Evolutionary conservation across 2,113 vertebrate genomes (phyloP), one percentile per base, ranked within the genome.

Genomic region (Paedocypris sp.): DNA sequence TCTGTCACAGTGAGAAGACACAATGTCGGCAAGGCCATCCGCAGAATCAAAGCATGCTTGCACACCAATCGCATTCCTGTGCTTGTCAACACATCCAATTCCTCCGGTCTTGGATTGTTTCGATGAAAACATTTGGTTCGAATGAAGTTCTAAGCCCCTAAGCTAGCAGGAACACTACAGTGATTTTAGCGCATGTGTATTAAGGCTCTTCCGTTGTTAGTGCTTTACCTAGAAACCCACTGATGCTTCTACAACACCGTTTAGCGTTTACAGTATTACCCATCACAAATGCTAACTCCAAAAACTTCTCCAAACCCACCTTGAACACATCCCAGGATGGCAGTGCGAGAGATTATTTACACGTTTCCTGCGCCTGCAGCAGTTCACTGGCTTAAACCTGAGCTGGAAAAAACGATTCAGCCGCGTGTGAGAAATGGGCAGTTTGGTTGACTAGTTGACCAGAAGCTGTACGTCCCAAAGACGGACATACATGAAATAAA

Each of bases 341-440:
- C 68, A 70, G 58, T 70, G 54, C 43, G 57, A 66, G 26, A 62
- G 25, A 56, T 43, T 38, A 58, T 62, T 66, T 62, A 54, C 28
- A 38, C 10, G 20, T 62, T 64, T 69, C 20, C 67, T 43, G 49
- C 42, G 43, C 60, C 26, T 18, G 28, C 60, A 60, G 62, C 58
- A 66, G 51, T 66, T 62, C 45, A 32, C 50, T 54, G 57, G 58
- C 25, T 70, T 66, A 57, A 66, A 66, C 68, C 68, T 70, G 68
- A 70, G 68, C 58, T 66, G 51, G 23, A 64, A 60, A 58, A 48
- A 41, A 42, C 18, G 26, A 35, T 53, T 60, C 47, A 60, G 39
- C 48, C n/a, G 9, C 51, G 39, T 39, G 22, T 41, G 13, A 41
- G 9, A 49, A n/a, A 51, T 20, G 25, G 67, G 60, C 60, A 64